Conservation (phyloP, 2,888 invertebrate species). For the Lithophane semibrunnea region DNA sequence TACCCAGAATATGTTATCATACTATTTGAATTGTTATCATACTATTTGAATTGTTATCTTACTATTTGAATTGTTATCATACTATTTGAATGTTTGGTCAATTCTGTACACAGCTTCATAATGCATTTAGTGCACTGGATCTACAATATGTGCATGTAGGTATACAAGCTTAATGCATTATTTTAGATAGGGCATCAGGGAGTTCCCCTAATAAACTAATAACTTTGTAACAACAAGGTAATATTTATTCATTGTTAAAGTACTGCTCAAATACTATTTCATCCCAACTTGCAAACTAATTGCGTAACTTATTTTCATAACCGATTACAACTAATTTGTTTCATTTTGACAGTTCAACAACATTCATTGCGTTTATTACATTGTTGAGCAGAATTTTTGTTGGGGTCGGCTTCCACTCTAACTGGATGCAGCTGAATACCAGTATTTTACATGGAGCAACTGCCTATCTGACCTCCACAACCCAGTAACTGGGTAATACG, state of each 20-base stretch:
- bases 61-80: too few species aligned
- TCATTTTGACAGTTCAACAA: too few species aligned
- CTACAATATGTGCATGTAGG: background rate
- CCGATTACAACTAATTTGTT: too few species aligned
- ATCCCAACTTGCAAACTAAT: background rate
- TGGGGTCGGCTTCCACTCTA: too few species aligned
- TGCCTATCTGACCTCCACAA: too few species aligned
- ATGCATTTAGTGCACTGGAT: background rate
- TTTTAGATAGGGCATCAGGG: background rate
- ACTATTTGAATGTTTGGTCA: background rate
- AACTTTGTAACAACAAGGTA: background rate
- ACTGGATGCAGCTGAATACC: too few species aligned
- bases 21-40: background rate
- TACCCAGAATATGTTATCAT: background rate
- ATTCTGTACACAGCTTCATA: background rate
- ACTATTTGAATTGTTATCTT: too few species aligned
- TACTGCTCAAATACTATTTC: background rate
- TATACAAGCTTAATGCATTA: background rate
- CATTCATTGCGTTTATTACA: too few species aligned
- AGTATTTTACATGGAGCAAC: too few species aligned
- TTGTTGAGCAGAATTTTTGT: too few species aligned
- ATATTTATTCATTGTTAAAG: background rate
- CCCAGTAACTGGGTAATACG: too few species aligned
- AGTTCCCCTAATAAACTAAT: slow-evolving; percentile 6
- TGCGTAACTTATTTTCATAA: too few species aligned